Evolutionary conservation across 1,140 invertebrate species (phyloP), one percentile per base, ranked within the genome.

Genomic region (Macrotrachela quadricornifera): DNA sequence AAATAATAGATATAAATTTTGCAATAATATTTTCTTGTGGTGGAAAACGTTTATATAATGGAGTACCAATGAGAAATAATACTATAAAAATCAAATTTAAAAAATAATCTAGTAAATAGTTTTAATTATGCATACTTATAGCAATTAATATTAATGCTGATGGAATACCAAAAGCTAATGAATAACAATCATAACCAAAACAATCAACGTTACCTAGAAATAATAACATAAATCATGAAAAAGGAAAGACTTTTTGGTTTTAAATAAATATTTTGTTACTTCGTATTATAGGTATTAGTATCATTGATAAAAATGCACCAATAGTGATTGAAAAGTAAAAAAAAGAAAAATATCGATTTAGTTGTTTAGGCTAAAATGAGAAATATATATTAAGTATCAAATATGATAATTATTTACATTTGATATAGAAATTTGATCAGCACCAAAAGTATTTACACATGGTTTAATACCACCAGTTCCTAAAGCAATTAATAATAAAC

Each of bases 301-400:
- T 79, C 0, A 83, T 88, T 0, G 86, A 91, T n/a, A 94, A 73
- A 45, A 90, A 75, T 56, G 83, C 85, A 6, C 88, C 90, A 2
- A 82, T 77, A 63, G 94, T 92, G 59, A 95, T 91, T 30, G 84
- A 75, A 59, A 91, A 85, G 71, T 92, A 92, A 66, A 91, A 92
- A 0, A 90, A 68, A 0, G 85, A 91, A 68, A 94, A 94, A n/a
- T n/a, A n/a, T n/a, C n/a, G n/a, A n/a, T n/a, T n/a, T 40, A 40
- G 39, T 9, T 9, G 10, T 14, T 40, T 40, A 40, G 10, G 14
- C 39, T 40, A 10, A 14, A 40, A 10, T 40, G 10, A 40, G 14
- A n/a, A n/a, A n/a, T n/a, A n/a, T n/a, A n/a, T n/a, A n/a, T n/a
- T n/a, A n/a, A n/a, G n/a, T n/a, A n/a, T n/a, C n/a, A n/a, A n/a